Evolutionary conservation across 1,140 invertebrate genomes (phyloP), one percentile per base, ranked within the genome.

Genomic region (Drosophila nigromelanica): DNA sequence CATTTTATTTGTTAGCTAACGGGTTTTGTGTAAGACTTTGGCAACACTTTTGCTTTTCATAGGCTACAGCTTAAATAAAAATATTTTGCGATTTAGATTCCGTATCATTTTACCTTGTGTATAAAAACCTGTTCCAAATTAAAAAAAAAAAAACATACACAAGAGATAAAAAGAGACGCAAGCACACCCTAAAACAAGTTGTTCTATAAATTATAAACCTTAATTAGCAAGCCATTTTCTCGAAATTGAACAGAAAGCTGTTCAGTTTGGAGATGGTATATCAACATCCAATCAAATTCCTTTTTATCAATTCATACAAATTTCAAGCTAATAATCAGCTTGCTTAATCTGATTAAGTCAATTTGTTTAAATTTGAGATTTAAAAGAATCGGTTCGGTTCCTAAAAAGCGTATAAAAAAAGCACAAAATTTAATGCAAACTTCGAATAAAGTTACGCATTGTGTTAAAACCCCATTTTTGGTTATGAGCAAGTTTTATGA

Each of bases 31-130:
- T 62, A 68, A 76, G 73, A 76, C 68, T 59, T 66, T 73, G 62
- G 73, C 76, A 82, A 82, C 76, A 89, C 83, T 87, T 87, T 87
- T 87, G 82, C 82, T 87, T 89, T 86, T 62, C 70, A 69, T 60
- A 52, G 56, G 56, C 50, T 60, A 56, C 64, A 59, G 47, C 48
- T 35, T 60, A 67, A 61, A 42, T n/a, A n/a, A 67, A 42, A 70
- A 78, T 78, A 87, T 79, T 87, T 87, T 82, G 68, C 72, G 75
- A 87, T 87, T 89, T 58, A 48, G 54, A 72, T 68, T 73, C 61
- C 62, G 52, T 76, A 68, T 67, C 64, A 73, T 73, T 83, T 85
- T 80, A 76, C 72, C 59, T 80, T 73, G 77, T 82, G 66, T 54
- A 73, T 43, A 42, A 66, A 78, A 87, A 82, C 83, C 72, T 64